These are phyloP conservation scores for Theonella swinhoei DNA, from an alignment of 37 sponge, comb jelly and placozoan genomes.

Conservation along the genomic window DNA sequence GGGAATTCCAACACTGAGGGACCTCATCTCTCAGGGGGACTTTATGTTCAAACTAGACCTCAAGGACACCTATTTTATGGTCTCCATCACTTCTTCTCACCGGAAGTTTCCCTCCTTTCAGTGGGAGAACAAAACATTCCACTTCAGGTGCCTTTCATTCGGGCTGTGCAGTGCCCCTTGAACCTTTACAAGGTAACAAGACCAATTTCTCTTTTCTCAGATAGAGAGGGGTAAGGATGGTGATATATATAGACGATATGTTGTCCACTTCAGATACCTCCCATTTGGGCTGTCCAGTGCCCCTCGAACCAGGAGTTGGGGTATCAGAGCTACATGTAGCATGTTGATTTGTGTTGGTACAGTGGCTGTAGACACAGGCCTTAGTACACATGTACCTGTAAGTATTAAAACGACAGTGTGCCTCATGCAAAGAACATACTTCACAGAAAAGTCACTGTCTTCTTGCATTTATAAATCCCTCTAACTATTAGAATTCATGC, in stretches of 20 bases:
- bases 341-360: no score
- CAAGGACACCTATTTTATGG: slow-evolving; percentile 17
- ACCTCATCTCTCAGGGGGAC: not conserved
- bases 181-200: slow-evolving; percentile 15
- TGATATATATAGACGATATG: slow-evolving; percentile 7
- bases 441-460: no score
- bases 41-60: slow-evolving; percentile 3
- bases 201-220: not conserved
- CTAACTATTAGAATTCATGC: no score
- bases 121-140: not conserved
- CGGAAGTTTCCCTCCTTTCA: not conserved
- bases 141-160: slow-evolving; percentile 14
- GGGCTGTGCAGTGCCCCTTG: slow-evolving; percentile 5
- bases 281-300: no score
- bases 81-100: not conserved
- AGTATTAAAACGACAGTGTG: no score
- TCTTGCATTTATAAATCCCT: no score
- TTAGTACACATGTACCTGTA: no score
- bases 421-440: no score
- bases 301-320: no score
- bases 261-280: no score
- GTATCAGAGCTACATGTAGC: no score
- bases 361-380: no score
- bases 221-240: not conserved
- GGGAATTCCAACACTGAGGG: not conserved